phyloP scores from a whole-genome alignment of 1,140 invertebrate genomes.

The Akabosia matsudoensis region DNA sequence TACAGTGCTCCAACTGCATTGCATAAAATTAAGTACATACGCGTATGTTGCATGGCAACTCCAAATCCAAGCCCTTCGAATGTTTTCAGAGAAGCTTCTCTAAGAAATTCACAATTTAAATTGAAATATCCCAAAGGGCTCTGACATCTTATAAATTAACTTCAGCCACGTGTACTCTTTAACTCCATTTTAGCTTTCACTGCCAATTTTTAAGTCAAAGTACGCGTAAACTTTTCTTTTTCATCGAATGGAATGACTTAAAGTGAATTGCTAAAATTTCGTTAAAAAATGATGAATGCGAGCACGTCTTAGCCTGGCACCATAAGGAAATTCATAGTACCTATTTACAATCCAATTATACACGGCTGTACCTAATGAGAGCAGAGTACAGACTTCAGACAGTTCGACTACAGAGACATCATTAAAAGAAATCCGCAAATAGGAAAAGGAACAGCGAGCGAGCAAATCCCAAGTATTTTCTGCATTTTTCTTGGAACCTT shows the following conservation, averaged over 20 bases:
- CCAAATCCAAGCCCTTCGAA: too few relatives aligned
- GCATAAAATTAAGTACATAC: too few relatives aligned
- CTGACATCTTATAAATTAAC: too few relatives aligned
- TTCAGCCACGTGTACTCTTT: too few relatives aligned
- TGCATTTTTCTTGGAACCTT: neutral
- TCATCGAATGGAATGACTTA: neutral
- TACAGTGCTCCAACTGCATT: too few relatives aligned
- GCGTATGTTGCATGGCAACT: too few relatives aligned
- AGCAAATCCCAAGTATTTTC: neutral
- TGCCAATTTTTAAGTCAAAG: too few relatives aligned
- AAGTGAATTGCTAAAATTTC: neutral
- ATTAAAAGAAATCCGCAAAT: neutral
- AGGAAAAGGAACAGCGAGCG: neutral
- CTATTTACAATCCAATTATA: neutral
- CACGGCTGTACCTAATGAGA: neutral
- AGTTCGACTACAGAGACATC: neutral
- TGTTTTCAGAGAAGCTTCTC: too few relatives aligned
- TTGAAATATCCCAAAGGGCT: too few relatives aligned
- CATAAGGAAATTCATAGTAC: neutral
- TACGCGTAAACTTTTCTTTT: too few relatives aligned
- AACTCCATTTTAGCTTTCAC: too few relatives aligned
- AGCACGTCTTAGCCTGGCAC: neutral
- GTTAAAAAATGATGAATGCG: neutral
- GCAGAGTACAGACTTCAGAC: neutral
- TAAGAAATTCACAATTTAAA: too few relatives aligned